A percentile compares a stretch with the other conserved stretches of the same genome.
Evolutionary conservation across 2,113 vertebrate genomes (phyloP).

Genomic region (Chauna torquata): DNA sequence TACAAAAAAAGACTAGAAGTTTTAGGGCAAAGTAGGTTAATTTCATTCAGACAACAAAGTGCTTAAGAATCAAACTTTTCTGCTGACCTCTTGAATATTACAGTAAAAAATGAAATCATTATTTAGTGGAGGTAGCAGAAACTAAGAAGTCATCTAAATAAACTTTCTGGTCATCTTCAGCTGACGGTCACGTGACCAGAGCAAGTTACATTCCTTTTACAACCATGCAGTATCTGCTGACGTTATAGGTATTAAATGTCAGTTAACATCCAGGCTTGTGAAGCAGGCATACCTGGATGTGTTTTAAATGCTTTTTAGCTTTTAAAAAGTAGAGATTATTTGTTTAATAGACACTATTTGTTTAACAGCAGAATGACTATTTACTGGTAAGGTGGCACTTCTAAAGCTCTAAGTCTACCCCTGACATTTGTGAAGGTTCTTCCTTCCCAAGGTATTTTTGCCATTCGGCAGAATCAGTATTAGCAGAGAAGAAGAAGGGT

Average conservation of each 20-base stretch:
- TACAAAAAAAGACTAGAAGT: background rate
- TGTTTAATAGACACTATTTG: background rate
- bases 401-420: background rate
- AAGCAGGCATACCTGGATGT: background rate
- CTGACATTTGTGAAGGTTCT: background rate
- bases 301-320: background rate
- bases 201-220: background rate
- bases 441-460: background rate
- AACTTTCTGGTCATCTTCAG: background rate
- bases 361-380: background rate
- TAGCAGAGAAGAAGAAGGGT: background rate
- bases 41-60: background rate
- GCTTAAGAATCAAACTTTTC: background rate
- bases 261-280: background rate
- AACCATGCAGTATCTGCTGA: background rate
- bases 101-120: background rate
- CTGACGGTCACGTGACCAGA: background rate
- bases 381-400: background rate
- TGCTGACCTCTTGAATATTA: background rate
- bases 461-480: background rate
- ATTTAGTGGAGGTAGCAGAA: background rate
- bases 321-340: background rate
- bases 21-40: background rate
- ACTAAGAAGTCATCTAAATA: background rate
- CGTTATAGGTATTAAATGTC: background rate